Evolutionary conservation across 2,888 invertebrate genomes (phyloP).

Genomic region (Pristionchus entomophagus): DNA sequence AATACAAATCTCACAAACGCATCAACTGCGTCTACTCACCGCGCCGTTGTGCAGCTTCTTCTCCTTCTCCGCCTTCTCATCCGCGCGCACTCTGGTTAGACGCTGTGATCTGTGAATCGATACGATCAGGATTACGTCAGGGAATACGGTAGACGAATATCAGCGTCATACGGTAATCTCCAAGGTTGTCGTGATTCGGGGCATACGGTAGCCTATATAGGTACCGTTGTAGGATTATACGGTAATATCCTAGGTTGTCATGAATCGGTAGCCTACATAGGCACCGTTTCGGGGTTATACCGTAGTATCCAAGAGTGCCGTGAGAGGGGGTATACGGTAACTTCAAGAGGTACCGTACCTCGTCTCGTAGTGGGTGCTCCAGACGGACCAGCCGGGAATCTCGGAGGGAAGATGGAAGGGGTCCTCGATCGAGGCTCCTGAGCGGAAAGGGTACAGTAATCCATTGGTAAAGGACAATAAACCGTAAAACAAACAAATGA

Average conservation of each 20-base stretch:
- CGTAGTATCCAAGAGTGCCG: no score
- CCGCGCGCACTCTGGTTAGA: not conserved
- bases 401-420: constrained; percentile 51
- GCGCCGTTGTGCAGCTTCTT: constrained; percentile 24
- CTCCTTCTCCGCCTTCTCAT: constrained; percentile 28
- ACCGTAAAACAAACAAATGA: not conserved
- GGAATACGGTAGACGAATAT: no score
- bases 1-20: no score
- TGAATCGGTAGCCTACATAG: no score
- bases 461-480: not conserved
- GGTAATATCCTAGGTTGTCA: no score
- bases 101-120: constrained; percentile 16
- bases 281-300: no score
- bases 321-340: no score
- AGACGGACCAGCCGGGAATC: constrained; percentile 33
- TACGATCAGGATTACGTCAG: not conserved
- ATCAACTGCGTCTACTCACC: not conserved
- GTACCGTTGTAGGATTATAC: no score
- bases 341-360: no score
- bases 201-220: no score
- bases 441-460: not conserved
- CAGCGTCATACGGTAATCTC: no score
- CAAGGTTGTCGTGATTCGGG: no score
- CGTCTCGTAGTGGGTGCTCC: constrained; percentile 42
- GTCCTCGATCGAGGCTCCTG: constrained; percentile 48